These are phyloP conservation scores for Varecia variegata DNA, from an alignment of 2,797 vertebrate genomes.

Conservation along the genomic window DNA sequence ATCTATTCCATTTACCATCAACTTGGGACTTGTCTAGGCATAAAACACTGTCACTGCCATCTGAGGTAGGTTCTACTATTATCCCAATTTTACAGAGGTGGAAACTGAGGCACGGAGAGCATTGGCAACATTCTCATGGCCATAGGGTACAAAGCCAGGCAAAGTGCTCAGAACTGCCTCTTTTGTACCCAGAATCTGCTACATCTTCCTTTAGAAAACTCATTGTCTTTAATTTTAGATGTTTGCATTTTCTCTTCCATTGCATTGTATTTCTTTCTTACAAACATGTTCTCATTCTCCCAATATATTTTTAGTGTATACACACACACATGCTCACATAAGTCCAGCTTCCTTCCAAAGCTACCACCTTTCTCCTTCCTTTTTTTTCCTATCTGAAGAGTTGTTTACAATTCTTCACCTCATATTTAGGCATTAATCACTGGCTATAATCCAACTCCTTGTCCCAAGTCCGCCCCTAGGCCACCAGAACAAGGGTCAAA, in stretches of 20 bases:
- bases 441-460: background rate
- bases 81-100: background rate
- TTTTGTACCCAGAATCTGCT: background rate
- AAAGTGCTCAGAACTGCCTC: background rate
- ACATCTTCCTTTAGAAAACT: background rate
- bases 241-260: background rate
- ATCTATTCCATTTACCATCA: background rate
- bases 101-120: background rate
- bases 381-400: background rate
- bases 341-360: background rate
- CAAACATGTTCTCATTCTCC: background rate
- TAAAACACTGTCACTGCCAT: background rate
- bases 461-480: background rate
- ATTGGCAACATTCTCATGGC: background rate
- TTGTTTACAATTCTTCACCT: background rate
- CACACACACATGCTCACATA: background rate
- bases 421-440: background rate
- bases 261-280: background rate
- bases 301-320: background rate
- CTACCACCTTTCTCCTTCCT: background rate
- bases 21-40: background rate
- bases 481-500: background rate
- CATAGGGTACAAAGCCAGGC: background rate
- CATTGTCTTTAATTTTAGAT: background rate
- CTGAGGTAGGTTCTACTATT: background rate